phyloP scores from a whole-genome alignment of 1,140 invertebrate species.

The Riptortus pedestris region DNA sequence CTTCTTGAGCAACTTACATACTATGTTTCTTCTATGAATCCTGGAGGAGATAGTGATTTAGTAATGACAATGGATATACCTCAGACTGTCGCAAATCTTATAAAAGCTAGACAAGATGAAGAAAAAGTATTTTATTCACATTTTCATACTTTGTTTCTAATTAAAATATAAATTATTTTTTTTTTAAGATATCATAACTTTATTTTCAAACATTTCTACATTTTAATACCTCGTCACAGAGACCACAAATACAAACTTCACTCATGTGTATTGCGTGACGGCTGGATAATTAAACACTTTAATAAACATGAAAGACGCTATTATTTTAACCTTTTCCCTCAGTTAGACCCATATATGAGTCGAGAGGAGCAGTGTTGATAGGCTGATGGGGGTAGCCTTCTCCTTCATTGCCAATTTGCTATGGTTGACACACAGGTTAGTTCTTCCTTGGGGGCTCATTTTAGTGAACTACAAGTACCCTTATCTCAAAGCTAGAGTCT shows the following conservation, averaged over 20 bases:
- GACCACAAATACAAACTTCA: too few relatives aligned
- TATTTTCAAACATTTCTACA: background rate
- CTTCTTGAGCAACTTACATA: constrained; percentile 8
- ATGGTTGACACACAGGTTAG: too few relatives aligned
- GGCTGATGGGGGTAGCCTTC: too few relatives aligned
- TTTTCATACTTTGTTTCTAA: background rate
- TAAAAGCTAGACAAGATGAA: background rate
- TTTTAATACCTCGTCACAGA: background rate
- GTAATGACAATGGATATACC: background rate
- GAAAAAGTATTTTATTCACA: background rate
- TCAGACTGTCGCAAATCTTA: background rate
- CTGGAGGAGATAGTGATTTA: constrained; percentile 10
- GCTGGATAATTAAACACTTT: background rate
- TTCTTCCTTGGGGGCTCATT: too few relatives aligned
- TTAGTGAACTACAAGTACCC: too few relatives aligned
- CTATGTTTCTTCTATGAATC: background rate
- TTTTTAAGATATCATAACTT: background rate
- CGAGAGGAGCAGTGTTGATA: too few relatives aligned
- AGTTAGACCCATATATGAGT: too few relatives aligned
- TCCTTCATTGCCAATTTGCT: too few relatives aligned
- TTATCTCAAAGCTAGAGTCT: too few relatives aligned
- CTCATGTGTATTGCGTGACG: background rate
- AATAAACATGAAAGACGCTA: background rate
- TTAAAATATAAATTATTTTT: background rate
- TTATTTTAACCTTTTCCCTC: too few relatives aligned